Base-by-base conservation (phyloP, 2,113 vertebrate species). In the Spermophilus dauricus region DNA sequence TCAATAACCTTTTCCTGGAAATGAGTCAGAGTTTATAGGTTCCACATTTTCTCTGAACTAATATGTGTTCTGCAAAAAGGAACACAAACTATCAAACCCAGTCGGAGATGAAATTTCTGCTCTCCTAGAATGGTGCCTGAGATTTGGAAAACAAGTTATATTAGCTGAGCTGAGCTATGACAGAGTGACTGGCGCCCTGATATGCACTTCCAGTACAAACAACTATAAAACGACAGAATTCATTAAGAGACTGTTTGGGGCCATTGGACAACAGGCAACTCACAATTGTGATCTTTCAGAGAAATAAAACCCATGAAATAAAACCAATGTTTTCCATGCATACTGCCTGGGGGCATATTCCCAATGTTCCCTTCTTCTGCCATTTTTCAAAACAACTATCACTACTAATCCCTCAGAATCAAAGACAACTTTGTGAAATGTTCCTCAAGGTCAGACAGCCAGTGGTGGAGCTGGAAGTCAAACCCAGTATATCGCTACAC, bases 41-140 rank as follows among this genome's bases (percentile, higher is more conserved):
- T 4, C 53, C 4, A 1, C n/a, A 32, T 30, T 69, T 2, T 88
- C 77, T 88, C 77, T 95, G 45, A 78, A 69, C 30, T 13, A 51
- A 94, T 34, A 39, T 32, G 3, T 88, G 16, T 63, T 76, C 51
- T 83, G n/a, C 14, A 88, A 94, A 96, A 91, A 51, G 13, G 22
- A 53, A 75, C 1, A 45, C 28, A 82, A 61, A 89, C 61, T 73
- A 39, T 75, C 11, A 86, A 73, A 26, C 67, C 22, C 4, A 67
- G 34, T 80, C 95, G 39, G 45, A 56, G 39, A 84, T 84, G 72
- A 56, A 32, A n/a, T 93, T 85, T 56, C 51, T 95, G n/a, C 65
- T 78, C 37, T 85, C 72, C 83, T 45, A 89, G 56, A 75, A 80
- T 67, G 26, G 26, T 78, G 32, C 73, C n/a, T 67, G 53, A 89